Evolutionary conservation across 2,888 invertebrate genomes (phyloP), one percentile per base, ranked within the genome.

Genomic region (Acleris sparsana): DNA sequence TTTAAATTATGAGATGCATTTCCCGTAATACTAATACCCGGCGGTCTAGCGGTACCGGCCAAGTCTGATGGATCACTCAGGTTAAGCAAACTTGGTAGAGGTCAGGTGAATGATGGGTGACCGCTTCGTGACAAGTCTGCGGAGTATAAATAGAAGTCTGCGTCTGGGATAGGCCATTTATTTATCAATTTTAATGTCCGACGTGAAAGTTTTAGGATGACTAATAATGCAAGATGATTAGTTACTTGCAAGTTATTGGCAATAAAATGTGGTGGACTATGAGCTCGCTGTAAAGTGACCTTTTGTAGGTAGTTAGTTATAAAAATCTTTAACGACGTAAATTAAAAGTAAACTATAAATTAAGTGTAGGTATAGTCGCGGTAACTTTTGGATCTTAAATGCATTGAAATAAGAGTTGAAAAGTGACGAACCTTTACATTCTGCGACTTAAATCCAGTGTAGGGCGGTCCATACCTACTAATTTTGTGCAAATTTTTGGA

Each of bases 21-120:
- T 56, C 43, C 33, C 33, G 33, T 56, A 25, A 17, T 25, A 25
- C 44, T 56, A 56, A 44, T 57, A 46, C n/a, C 57, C n/a, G 25
- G 43, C 25, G 57, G 57, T 46, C 48, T 59, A 53, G 49, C 59
- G 48, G 59, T 53, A 58, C 53, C 44, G 48, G 58, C 48, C 44
- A 46, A 58, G 49, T 7, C 53, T 64, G 64, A 64, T 64, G n/a
- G 64, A 64, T 64, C 57, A 25, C 64, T 3, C 59, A 29, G 64
- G 64, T 64, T 55, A 64, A 64, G 59, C 46, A 55, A 29, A 60
- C 65, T 55, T 58, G n/a, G 29, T 56, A 9, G 51, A 18, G 65
- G 60, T 56, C 65, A 61, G 59, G 51, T 25, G 49, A 51, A 65
- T 49, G 60, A 65, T 65, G 60, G 65, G 59, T 60, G 65, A 52